Percentiles rank a stretch among this genome's conserved stretches.
Evolutionary conservation across 2,797 vertebrate species (phyloP).

Genomic region (Sebastes alutus): DNA sequence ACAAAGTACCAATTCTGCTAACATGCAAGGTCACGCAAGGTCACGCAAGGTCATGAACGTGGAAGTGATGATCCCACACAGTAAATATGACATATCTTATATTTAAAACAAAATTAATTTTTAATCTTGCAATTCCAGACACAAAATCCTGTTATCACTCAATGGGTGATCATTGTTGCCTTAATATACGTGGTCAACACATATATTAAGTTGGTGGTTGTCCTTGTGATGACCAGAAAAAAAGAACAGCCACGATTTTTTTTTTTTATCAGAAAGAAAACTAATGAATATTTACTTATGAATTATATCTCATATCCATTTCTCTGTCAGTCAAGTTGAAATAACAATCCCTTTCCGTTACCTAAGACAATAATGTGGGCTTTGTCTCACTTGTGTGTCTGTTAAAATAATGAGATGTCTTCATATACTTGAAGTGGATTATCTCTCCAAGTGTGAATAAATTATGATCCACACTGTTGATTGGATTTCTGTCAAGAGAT

Average conservation of each 20-base stretch:
- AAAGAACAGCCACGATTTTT: neutral
- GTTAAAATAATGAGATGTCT: conserved; percentile 68
- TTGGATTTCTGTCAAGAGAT: conserved; percentile 70
- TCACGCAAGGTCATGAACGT: neutral
- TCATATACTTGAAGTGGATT: conserved; percentile 62
- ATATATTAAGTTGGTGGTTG: accelerated
- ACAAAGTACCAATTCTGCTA: neutral
- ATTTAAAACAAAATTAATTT: neutral
- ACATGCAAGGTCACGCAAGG: neutral
- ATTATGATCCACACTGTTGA: conserved; percentile 67
- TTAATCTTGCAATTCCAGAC: neutral
- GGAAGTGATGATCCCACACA: neutral
- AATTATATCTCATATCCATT: conserved; percentile 10
- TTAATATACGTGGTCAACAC: neutral
- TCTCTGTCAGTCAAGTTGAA: conserved; percentile 37
- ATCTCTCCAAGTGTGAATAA: conserved; percentile 62
- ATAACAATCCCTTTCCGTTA: conserved; percentile 12
- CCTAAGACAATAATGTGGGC: conserved; percentile 13
- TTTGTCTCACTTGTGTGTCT: conserved; percentile 37
- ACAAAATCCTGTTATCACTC: neutral
- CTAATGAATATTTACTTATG: conserved; percentile 21
- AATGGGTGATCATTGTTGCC: neutral
- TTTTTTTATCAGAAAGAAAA: neutral
- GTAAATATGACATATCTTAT: neutral
- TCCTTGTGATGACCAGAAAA: neutral